Conservation (phyloP, 23 tunicate genomes). For the Trididemnum nubilum region DNA sequence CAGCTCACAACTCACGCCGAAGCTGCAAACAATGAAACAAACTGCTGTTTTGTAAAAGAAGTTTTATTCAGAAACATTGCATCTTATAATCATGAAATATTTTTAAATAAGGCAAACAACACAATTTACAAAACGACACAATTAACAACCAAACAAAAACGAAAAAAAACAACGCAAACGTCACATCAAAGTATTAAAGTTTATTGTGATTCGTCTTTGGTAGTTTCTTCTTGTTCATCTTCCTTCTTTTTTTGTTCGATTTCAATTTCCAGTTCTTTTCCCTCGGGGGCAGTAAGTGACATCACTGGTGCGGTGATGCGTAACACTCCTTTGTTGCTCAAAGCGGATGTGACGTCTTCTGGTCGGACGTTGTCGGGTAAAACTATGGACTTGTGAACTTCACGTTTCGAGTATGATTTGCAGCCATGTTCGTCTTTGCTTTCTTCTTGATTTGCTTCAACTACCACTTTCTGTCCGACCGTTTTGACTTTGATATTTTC, state of each 20-base stretch:
- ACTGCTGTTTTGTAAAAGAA: no score
- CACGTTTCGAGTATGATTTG: background rate
- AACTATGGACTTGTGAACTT: background rate
- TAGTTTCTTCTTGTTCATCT: background rate
- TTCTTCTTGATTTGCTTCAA: slow-evolving; percentile 25
- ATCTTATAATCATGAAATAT: no score
- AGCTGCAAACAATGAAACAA: no score
- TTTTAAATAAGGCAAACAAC: no score
- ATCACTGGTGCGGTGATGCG: slow-evolving; percentile 63
- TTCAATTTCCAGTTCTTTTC: slow-evolving; percentile 17
- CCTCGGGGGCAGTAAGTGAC: slow-evolving; percentile 26
- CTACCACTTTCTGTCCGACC: slow-evolving; percentile 38
- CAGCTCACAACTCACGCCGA: no score
- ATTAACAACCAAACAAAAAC: background rate
- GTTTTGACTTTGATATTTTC: slow-evolving; percentile 23
- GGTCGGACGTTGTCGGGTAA: slow-evolving; percentile 30
- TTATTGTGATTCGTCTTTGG: background rate
- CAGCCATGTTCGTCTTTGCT: slow-evolving; percentile 12
- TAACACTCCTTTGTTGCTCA: slow-evolving; percentile 39
- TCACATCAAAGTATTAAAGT: background rate
- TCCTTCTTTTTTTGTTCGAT: background rate
- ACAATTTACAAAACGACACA: background rate
- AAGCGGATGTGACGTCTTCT: slow-evolving; percentile 37
- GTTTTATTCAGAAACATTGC: no score
- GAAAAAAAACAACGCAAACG: background rate